Evolutionary conservation across 2,888 invertebrate genomes (phyloP), one percentile per base, ranked within the genome.

Genomic region (Drosophila multiciliata): DNA sequence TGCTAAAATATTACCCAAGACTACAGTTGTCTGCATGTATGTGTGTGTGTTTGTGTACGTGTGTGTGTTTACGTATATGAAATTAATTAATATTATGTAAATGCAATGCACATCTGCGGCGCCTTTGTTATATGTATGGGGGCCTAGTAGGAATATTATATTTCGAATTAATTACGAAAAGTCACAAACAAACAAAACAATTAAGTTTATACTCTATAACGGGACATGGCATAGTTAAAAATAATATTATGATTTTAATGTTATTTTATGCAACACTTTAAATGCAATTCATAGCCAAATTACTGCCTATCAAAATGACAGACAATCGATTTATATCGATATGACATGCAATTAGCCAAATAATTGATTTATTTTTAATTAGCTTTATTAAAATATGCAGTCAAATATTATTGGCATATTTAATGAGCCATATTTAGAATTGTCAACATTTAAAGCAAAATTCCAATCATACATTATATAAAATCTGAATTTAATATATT

Each of bases 61-160:
- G 17, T 38, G n/a, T 1, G 9, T 5, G n/a, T 9, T 0, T 15
- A 20, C 12, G 45, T 64, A 79, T 88, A 75, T 71, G 53, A 76
- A 88, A 86, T 81, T 88, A 90, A 90, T 87, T 87, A 83, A 86
- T 88, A 79, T 86, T 76, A 88, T 82, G 73, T 77, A 89, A 85
- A 77, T 54, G 73, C 71, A 87, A 79, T 75, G 60, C 60, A 74
- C 71, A 75, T 80, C 75, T 85, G 84, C 29, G 84, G 85, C 72
- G 73, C 83, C 73, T 86, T 86, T 85, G 90, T 88, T 69, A 4
- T 23, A 15, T 45, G 23, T 8, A 6, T 48, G 26, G 32, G 26
- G 29, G 29, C 38, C 52, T 65, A 36, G 67, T 65, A 66, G 68
- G 40, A 33, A 29, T 55, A 40, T 12, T 48, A 36, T 67, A 33